Evolutionary conservation across 2,888 invertebrate species (phyloP), one percentile per base, ranked within the genome.

Genomic region (Sminthurides aquaticus): DNA sequence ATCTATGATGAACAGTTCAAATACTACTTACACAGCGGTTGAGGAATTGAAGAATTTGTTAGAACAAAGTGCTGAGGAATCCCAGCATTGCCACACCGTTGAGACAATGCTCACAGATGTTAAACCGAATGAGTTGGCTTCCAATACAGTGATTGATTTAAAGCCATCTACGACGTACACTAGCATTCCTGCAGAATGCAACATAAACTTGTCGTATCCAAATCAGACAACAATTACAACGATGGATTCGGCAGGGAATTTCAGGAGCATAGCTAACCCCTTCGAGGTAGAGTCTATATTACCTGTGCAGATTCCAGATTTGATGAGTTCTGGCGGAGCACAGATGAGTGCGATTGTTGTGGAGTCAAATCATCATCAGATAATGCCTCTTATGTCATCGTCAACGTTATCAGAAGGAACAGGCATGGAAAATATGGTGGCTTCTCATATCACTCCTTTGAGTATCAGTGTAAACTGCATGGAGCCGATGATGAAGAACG

Each of bases 121-220:
- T 1, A 62, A 62, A 57, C 15, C 56, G 22, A 49, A 62, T 2
- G 57, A 22, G 3, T 24, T 57, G 27, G 43, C 49, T 2, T 49
- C 15, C 26, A 11, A 1, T 3, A 20, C 26, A 3, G 24, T 57
- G 0, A 57, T 62, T 34, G 62, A 62, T 11, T 34, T 62, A 11
- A 62, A 62, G 22, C 62, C 62, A 27, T n/a, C 62, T 27, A 62
- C 62, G 5, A 15, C 52, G 15, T 62, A 48, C 43, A 57, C 48
- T 8, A 57, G 27, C 3, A 20, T 62, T 15, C n/a, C 22, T 26
- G 49, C 57, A 28, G 56, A 57, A 18, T 20, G 18, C 52, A 22
- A 22, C 20, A 52, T 52, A 20, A 15, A 15, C 20, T 15, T 34
- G 5, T 11, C 8, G 8, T 34, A 34, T 15, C 5, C 43, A 15